phyloP scores from a whole-genome alignment of 2,113 vertebrate genomes.

The Tragelaphus buxtoni region DNA sequence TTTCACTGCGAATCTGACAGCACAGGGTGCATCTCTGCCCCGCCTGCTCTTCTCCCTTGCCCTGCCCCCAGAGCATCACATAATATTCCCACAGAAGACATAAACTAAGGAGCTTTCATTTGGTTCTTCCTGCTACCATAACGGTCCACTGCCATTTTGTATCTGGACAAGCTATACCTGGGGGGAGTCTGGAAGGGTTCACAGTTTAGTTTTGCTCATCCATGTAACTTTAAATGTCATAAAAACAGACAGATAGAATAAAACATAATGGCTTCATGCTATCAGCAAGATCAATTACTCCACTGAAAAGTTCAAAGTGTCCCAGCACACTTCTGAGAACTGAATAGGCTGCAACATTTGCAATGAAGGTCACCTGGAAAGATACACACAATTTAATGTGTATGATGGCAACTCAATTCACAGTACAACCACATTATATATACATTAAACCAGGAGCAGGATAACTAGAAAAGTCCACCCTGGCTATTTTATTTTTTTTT shows the following conservation, averaged over 20 bases:
- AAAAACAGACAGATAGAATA: background rate
- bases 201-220: background rate
- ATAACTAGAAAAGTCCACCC: background rate
- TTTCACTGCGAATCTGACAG: conserved; percentile 25
- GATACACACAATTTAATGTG: background rate
- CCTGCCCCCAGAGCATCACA: background rate
- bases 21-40: conserved; percentile 5
- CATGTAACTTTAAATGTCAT: background rate
- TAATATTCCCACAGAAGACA: background rate
- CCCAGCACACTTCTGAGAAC: background rate
- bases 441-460: background rate
- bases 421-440: background rate
- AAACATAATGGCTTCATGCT: background rate
- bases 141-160: background rate
- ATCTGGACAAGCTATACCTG: background rate
- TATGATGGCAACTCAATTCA: background rate
- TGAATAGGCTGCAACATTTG: background rate
- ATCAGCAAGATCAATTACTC: background rate
- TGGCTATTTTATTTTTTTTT: background rate
- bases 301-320: background rate
- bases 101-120: background rate
- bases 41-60: background rate
- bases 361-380: background rate
- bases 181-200: background rate
- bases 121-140: background rate